Conservation (phyloP, 2,888 invertebrate species). For the Priocnemis perturbator region DNA sequence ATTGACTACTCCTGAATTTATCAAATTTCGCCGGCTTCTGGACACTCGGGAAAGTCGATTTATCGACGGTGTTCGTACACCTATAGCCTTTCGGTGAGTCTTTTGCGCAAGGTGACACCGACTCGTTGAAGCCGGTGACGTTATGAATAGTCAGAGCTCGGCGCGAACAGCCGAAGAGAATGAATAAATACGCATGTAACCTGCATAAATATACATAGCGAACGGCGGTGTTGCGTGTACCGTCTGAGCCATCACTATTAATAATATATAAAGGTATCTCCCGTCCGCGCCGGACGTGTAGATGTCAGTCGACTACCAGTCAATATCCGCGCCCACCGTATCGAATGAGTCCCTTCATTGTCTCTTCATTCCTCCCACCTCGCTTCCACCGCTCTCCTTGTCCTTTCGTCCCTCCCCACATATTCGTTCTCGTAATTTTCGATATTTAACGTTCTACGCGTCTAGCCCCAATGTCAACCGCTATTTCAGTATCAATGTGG, state of each 20-base stretch:
- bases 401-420: no score
- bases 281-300: conserved; percentile 25
- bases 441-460: no score
- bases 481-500: no score
- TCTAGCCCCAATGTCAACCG: no score
- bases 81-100: no score
- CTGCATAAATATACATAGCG: conserved; percentile 63
- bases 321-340: conserved; percentile 43
- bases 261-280: conserved; percentile 65
- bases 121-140: conserved; percentile 37
- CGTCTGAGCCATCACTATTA: conserved; percentile 68
- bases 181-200: conserved; percentile 57
- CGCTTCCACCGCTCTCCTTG: not conserved
- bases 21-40: no score
- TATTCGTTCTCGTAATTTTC: not conserved
- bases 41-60: no score
- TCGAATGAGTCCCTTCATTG: conserved; percentile 8
- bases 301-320: conserved; percentile 49
- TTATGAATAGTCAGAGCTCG: conserved; percentile 47
- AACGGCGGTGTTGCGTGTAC: conserved; percentile 47
- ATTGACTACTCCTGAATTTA: no score
- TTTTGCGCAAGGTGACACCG: conserved; percentile 38
- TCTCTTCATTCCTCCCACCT: conserved; percentile 6
- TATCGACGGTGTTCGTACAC: no score
- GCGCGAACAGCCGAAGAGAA: conserved; percentile 58